Evolutionary conservation across 2,113 vertebrate species (phyloP), one percentile per base, ranked within the genome.

Genomic region (Trochalopteron elliotii): DNA sequence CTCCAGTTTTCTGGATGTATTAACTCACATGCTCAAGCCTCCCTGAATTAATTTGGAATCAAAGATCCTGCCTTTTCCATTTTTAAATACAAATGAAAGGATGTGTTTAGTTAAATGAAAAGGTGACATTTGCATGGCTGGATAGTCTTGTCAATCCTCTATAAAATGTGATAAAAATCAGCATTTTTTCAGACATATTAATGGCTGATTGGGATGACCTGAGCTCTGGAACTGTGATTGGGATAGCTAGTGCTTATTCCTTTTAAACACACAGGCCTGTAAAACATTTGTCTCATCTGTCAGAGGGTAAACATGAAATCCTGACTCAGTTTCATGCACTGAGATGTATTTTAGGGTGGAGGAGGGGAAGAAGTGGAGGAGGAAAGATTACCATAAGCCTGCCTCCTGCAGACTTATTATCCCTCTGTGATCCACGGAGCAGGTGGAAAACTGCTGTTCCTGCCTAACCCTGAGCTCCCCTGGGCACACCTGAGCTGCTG

Each of bases 341-440:
- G 68, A 80, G 63, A 27, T 30, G 23, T 70, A 5, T 65, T 85
- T 78, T 82, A 77, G 52, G 37, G 33, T 69, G 79, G 83, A 87
- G 90, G 92, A 83, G 50, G 86, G 85, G 50, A 80, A 88, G 79
- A 76, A 45, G 42, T 49, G 63, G 60, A 77, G 90, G 82, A 94
- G 72, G 69, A 77, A 83, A 83, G 87, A 94, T 94, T 85, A 83
- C 31, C 39, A 4, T 76, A 55, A 90, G 64, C 88, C 63, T 85
- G 18, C 35, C 45, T 94, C 67, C 69, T 72, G 77, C 65, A 33
- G 76, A 57, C 23, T 79, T 68, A 19, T 89, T 91, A 67, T 70
- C 63, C 75, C 35, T 87, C 18, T 8, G 15, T 61, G 70, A 82
- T 64, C 55, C 44, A 12, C 0, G 0, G 24, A 50, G 60, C 44